These are phyloP conservation scores for Lepidotrigona ventralis DNA, from an alignment of 1,140 invertebrate species.

Conservation along the genomic window DNA sequence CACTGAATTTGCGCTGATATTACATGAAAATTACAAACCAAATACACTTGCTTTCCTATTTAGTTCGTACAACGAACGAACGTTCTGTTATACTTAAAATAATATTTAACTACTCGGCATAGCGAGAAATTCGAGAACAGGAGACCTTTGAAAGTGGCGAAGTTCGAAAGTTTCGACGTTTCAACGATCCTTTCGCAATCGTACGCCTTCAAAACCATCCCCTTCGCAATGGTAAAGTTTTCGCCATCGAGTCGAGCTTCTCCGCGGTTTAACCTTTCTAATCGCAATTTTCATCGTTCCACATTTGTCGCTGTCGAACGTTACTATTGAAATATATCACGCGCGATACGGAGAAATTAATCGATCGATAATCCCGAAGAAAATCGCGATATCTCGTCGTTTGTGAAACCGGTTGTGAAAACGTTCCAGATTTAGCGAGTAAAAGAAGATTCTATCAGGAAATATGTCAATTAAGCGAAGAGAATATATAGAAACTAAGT, in stretches of 20 bases:
- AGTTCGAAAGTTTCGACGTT: not conserved
- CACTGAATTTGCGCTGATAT: too few species aligned
- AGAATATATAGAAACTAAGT: too few species aligned
- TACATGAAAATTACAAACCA: too few species aligned
- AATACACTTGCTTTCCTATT: not conserved
- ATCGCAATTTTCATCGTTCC: slow-evolving; percentile 27
- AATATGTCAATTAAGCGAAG: too few species aligned
- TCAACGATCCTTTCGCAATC: not conserved
- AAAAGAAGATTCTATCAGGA: slow-evolving; percentile 1
- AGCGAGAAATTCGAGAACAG: not conserved
- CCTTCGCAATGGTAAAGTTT: not conserved
- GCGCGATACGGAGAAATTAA: not conserved
- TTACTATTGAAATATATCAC: not conserved
- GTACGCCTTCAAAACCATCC: not conserved
- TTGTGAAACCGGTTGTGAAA: not conserved
- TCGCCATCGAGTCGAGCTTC: not conserved
- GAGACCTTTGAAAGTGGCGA: not conserved
- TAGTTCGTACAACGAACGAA: not conserved
- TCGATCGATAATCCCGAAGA: not conserved
- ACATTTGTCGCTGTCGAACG: not conserved
- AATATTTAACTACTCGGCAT: not conserved
- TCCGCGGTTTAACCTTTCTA: not conserved
- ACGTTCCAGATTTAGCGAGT: too few species aligned
- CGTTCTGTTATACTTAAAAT: not conserved
- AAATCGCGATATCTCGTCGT: not conserved